Conservation (phyloP, 2,888 invertebrate species). For the Hypolimnas misippus region DNA sequence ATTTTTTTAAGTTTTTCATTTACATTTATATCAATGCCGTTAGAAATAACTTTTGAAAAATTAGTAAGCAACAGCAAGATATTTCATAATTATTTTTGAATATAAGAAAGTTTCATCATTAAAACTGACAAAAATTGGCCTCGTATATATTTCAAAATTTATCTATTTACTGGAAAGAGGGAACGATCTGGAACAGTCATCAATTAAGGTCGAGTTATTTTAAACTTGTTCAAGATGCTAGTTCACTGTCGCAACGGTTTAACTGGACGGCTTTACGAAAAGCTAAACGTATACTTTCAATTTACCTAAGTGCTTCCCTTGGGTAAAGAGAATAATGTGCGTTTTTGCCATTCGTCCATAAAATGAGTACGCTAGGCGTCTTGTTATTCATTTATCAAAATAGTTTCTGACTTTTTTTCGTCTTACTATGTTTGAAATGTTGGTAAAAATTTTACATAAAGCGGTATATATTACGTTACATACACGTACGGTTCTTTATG, state of each 20-base stretch:
- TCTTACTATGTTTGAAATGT: too few species aligned
- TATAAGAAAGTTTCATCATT: background rate
- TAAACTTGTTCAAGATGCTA: constrained; percentile 9
- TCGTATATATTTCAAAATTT: background rate
- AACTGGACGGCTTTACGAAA: background rate
- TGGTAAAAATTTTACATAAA: too few species aligned
- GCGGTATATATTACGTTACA: too few species aligned
- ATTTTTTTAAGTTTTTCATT: too few species aligned
- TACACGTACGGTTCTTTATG: too few species aligned
- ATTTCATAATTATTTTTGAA: too few species aligned
- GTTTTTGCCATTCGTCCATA: background rate
- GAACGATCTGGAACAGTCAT: constrained; percentile 18
- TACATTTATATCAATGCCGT: too few species aligned
- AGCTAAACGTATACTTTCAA: constrained; percentile 9
- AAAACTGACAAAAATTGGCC: background rate
- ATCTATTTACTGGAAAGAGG: constrained; percentile 14
- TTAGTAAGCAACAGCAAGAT: too few species aligned
- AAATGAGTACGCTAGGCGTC: background rate
- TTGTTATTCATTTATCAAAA: background rate
- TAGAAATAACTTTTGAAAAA: too few species aligned
- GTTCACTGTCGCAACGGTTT: constrained; percentile 24
- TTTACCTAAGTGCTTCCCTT: constrained; percentile 1
- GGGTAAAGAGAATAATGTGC: background rate
- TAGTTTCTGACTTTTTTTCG: too few species aligned
- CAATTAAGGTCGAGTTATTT: constrained; percentile 31